Base-by-base conservation (phyloP, 2,888 invertebrate genomes). In the Neoitamus cyanurus region DNA sequence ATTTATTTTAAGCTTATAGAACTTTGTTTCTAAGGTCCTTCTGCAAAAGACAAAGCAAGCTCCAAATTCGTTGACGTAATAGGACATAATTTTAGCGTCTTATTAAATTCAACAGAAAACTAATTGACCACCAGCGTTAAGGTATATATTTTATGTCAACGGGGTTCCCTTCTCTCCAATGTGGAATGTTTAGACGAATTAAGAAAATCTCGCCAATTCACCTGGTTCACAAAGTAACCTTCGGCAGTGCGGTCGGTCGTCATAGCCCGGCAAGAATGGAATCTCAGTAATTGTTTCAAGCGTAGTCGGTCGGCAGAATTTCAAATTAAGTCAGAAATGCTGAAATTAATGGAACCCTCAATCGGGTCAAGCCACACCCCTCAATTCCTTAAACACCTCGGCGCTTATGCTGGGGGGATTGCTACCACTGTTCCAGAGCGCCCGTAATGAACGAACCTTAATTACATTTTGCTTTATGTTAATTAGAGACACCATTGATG, bases 401-500 rank as follows among this genome's bases (percentile, higher is more conserved):
- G 58, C 58, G 25, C 25, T 25, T 20, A 58, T 15, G 25, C 20
- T 58, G 58, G 58, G 6, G 20, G 25, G 15, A 58, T 58, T 34
- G 34, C 58, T 25, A 20, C 42, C 5, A 5, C 42, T 15, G 25
- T 9, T 58, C 20, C 11, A 9, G 58, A 15, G 20, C 58, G 11
- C 3, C 58, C 58, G 58, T 20, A 58, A 58, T 58, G 58, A 73
- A 34, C 20, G 20, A 73, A 15, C 73, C 73, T 73, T 73, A 73
- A 73, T 73, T 73, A 34, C 73, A 30, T 36, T 73, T 73, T 36
- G 36, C 73, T 73, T 36, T 73, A 73, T 73, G 73, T 34, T 73
- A 73, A 73, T 73, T 73, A 73, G 73, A 73, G 20, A 36, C 36
- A 36, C 73, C 73, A 73, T 73, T 73, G 73, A 73, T 73, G 73